Conservation (phyloP, 2,888 invertebrate species). For the Minunthozetes semirufus region DNA sequence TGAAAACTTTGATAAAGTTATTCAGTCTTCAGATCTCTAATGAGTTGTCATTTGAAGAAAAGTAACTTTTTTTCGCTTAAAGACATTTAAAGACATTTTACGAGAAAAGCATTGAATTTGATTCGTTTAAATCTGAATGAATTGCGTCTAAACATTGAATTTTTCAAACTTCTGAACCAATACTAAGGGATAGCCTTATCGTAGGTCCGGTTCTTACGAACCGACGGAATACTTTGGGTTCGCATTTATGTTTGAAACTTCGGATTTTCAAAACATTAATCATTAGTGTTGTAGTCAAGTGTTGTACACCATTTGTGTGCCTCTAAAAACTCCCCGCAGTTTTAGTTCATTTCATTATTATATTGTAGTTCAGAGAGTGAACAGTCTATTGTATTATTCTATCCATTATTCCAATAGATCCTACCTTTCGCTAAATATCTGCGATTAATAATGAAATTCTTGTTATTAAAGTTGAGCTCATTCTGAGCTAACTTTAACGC, state of each 20-base stretch:
- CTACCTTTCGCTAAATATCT: neutral
- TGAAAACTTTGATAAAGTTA: neutral
- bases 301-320: neutral
- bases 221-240: neutral
- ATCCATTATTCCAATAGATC: neutral
- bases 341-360: neutral
- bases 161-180: too few species aligned
- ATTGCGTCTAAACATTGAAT: too few species aligned
- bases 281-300: neutral
- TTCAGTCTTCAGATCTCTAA: neutral
- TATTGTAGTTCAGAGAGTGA: neutral
- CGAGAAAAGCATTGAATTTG: too few species aligned
- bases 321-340: neutral
- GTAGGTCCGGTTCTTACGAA: conserved; percentile 4
- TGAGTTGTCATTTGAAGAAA: too few species aligned
- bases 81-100: too few species aligned
- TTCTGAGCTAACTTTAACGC: neutral
- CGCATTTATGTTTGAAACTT: neutral
- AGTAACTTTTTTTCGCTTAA: too few species aligned
- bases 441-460: neutral
- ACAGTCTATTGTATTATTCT: too few species aligned
- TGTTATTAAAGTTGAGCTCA: neutral
- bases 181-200: neutral
- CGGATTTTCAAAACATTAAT: neutral
- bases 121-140: too few species aligned